These are phyloP conservation scores for Drosophila orosa DNA, from an alignment of 1,140 invertebrate species.

Conservation along the genomic window DNA sequence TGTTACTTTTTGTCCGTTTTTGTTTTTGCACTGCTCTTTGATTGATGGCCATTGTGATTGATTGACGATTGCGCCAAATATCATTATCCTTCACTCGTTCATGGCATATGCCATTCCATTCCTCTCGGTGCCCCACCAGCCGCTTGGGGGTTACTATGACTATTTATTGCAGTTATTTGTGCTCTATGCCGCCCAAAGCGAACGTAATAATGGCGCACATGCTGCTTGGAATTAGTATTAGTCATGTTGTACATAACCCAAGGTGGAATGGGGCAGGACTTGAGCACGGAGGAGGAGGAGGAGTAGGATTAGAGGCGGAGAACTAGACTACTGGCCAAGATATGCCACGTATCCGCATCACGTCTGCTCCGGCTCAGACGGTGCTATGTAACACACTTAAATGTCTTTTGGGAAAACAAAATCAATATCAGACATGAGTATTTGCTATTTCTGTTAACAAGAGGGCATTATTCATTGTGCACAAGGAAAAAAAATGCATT, in stretches of 20 bases:
- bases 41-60: conserved; percentile 67
- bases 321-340: conserved; percentile 38
- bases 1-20: conserved; percentile 8
- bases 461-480: conserved; percentile 1
- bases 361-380: conserved; percentile 42
- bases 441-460: conserved; percentile 38
- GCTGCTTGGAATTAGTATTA: conserved; percentile 68
- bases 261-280: conserved; percentile 22
- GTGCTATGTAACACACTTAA: conserved; percentile 23
- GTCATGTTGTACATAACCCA: conserved; percentile 53
- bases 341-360: conserved; percentile 52
- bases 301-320: conserved; percentile 1
- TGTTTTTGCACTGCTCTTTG: conserved; percentile 37
- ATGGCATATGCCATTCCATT: conserved; percentile 19
- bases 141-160: conserved; percentile 66
- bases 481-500: not conserved
- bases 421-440: conserved; percentile 59
- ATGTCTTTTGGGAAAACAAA: conserved; percentile 42
- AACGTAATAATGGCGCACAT: conserved; percentile 38
- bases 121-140: not conserved
- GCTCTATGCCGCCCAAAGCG: conserved; percentile 40
- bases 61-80: conserved; percentile 62
- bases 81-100: conserved; percentile 44
- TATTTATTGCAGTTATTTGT: conserved; percentile 73
- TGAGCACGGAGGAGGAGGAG: not conserved